Base-by-base conservation (phyloP, 2,797 vertebrate species). In the Chelon labrosus region DNA sequence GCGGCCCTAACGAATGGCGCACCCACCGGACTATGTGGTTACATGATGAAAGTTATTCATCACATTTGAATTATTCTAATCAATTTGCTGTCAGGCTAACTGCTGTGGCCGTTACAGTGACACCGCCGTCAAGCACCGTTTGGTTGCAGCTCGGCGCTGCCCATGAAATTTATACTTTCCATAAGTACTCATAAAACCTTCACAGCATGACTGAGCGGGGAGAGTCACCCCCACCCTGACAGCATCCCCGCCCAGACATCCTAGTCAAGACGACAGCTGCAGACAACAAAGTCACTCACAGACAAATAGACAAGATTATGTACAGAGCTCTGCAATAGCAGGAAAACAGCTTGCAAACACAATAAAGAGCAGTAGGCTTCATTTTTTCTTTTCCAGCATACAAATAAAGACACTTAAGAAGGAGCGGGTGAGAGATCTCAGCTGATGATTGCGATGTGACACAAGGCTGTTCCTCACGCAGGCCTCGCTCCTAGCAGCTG, bases 61-160 rank as follows among this genome's bases (percentile, higher is more conserved):
- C 96, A 97, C 95, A 94, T 93, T 96, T 96, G 96, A 97, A 96
- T 95, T 95, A 95, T 96, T 97, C 97, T 97, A 96, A 97, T 98
- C 96, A 97, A 95, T 96, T 97, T 96, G 94, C 96, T 96, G 96
- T 96, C 96, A 96, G 94, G 95, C 95, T 96, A 96, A 96, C 95
- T 95, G 96, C 90, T 78, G 82, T 73, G 94, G 95, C 94, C 82
- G 88, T 94, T 94, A 96, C 94, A 95, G 95, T 95, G 95, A 95
- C 92, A 92, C 95, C 90, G 89, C 85, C 89, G 93, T 95, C 93
- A 92, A 95, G 94, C 90, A 91, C 93, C 95, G 85, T 96, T 96
- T 95, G 96, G 95, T 95, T 96, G 96, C 94, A 84, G 93, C 77
- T 85, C 91, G 80, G 92, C 92, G 91, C 92, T 88, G 85, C 89